A percentile compares a stretch with the other conserved stretches of the same genome.
Evolutionary conservation across 2,113 vertebrate genomes (phyloP).

Genomic region (Monarcha castaneiventris): DNA sequence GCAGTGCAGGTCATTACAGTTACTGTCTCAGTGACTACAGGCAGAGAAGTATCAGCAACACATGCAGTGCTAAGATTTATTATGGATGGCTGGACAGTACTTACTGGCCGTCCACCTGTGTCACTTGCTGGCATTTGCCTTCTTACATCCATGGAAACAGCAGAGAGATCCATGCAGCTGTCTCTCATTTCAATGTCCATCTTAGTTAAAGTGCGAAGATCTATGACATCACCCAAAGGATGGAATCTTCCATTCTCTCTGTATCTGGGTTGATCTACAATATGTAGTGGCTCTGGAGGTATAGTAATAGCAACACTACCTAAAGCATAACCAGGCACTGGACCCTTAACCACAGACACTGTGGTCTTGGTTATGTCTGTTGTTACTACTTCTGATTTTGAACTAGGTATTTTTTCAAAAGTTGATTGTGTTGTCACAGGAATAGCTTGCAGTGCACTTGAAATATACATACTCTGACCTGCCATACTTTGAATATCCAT

Average conservation of each 20-base stretch:
- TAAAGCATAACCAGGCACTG: constrained; percentile 70
- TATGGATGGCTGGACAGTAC: constrained; percentile 88
- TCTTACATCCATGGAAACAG: constrained; percentile 75
- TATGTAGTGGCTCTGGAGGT: constrained; percentile 73
- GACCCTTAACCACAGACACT: constrained; percentile 75
- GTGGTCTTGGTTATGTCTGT: constrained; percentile 80
- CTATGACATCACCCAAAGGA: constrained; percentile 85
- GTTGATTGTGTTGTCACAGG: constrained; percentile 75
- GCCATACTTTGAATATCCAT: constrained; percentile 78
- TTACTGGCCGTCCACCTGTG: constrained; percentile 77
- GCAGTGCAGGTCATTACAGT: constrained; percentile 82
- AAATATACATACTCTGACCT: constrained; percentile 76
- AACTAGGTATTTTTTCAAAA: constrained; percentile 67
- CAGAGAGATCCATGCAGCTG: constrained; percentile 81
- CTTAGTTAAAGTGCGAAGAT: constrained; percentile 87
- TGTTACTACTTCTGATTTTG: constrained; percentile 79
- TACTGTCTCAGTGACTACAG: constrained; percentile 78
- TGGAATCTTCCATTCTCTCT: constrained; percentile 83
- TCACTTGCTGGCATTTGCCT: constrained; percentile 77
- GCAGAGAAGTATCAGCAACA: constrained; percentile 73
- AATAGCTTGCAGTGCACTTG: constrained; percentile 78
- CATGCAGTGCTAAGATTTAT: constrained; percentile 88
- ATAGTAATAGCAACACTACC: constrained; percentile 68
- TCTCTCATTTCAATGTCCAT: constrained; percentile 79
- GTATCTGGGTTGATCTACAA: constrained; percentile 68